Base-by-base conservation (phyloP, 2,113 vertebrate genomes). In the Heloderma charlesbogerti region DNA sequence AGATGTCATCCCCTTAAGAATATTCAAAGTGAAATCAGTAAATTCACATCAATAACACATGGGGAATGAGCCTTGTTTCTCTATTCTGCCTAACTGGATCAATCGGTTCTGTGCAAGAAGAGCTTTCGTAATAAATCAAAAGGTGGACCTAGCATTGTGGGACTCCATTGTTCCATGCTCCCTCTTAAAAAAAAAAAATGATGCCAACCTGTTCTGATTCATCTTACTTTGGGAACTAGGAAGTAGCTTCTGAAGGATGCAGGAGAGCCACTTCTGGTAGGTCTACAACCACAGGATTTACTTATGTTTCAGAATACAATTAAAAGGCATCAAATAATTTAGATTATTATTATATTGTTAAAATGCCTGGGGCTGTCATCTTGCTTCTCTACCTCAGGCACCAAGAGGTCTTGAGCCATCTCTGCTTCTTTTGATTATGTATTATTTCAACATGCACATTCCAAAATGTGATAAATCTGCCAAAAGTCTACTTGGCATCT, bases 401-500 rank as follows among this genome's bases (percentile, higher is more conserved):
- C 51, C 34, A 87, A 10, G 37, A 84, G 40, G 9, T 15, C 18
- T 27, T 75, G 10, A n/a, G n/a, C n/a, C n/a, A n/a, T n/a, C 34
- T 1, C n/a, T 40, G 12, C 34, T 3, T 84, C 20, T 48, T 57
- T 81, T 40, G 79, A 25, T 25, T 88, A 4, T 69, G 20, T 51
- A 4, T 37, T 71, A 27, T 74, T 89, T 74, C 37, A 84, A 60
- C 37, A 88, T 9, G 9, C 5, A 66, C 3, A 79, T 67, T 77
- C n/a, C 5, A 80, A 18, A 88, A 88, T 13, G 40, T 12, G 37
- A 20, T 18, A 90, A 84, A 54, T 5, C 6, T 31, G 48, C 25
- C 6, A 54, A 34, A 80, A 15, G 75, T 31, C 40, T 27, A 4
- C 82, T 88, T 86, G 77, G 83, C 31, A 85, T 51, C 92, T 91